phyloP scores from a whole-genome alignment of 2,888 invertebrate genomes.

The Aleiodes alternator region DNA sequence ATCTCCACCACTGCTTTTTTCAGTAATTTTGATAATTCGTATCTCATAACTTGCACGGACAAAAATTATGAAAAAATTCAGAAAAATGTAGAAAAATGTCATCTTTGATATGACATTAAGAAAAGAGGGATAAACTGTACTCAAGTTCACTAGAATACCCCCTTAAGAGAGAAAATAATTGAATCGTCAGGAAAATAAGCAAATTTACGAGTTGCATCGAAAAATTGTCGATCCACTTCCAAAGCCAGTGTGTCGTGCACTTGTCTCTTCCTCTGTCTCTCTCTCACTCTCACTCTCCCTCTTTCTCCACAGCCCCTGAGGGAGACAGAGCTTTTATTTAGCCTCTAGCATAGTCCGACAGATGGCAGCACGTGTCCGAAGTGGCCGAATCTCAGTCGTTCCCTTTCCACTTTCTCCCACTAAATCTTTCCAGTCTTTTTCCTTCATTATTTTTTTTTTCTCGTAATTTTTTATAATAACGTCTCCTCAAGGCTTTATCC shows the following conservation, averaged over 20 bases:
- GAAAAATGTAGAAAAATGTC: no score
- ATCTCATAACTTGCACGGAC: no score
- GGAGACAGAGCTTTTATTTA: slow-evolving; percentile 19
- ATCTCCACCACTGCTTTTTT: no score
- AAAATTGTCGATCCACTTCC: slow-evolving; percentile 12
- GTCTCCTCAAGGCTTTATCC: slow-evolving; percentile 39
- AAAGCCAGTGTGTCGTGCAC: slow-evolving; percentile 8
- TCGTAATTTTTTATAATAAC: slow-evolving; percentile 50
- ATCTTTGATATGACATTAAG: no score
- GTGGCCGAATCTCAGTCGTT: slow-evolving; percentile 34
- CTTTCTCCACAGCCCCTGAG: neutral
- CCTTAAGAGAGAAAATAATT: no score
- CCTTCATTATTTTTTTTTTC: slow-evolving; percentile 45
- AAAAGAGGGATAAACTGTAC: no score
- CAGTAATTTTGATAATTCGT: no score
- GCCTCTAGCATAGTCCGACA: slow-evolving; percentile 40
- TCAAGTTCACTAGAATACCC: no score
- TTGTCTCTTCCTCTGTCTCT: no score
- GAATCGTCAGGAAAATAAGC: no score
- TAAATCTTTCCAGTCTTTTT: slow-evolving; percentile 18
- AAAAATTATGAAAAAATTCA: no score
- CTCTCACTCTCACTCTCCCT: neutral
- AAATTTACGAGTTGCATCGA: neutral
- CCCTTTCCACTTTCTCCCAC: slow-evolving; percentile 42
- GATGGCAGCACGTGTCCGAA: slow-evolving; percentile 53